Base-by-base conservation (phyloP, 2,888 invertebrate genomes). In the Linnaemya tessellans region DNA sequence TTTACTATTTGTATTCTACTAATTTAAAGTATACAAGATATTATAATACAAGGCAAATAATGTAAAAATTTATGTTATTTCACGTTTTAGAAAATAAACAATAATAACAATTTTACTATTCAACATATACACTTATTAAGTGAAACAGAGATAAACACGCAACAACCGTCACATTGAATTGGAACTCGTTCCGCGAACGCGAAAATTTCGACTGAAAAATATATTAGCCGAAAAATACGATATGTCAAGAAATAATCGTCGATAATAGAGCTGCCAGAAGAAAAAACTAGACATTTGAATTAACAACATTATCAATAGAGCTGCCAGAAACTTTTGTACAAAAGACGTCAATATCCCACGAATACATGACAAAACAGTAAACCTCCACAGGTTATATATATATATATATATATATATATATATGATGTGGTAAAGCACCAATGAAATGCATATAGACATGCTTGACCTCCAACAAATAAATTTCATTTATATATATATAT, bases 131-230 rank as follows among this genome's bases (percentile, higher is more conserved):
- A 74, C 68, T 54, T 71, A n/a, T 56, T 83, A 71, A 78, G 78
- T 67, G 62, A 43, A 20, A 9, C 15, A 54, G 10, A 43, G 1
- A 25, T 51, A 58, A 58, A 30, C n/a, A 41, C 38, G 30, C 0
- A 20, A 18, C 49, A 3, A 49, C 58, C 22, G n/a, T 11, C 8
- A 18, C 0, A 15, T 1, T 0, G 46, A 20, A 80, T 0, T 62
- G 46, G 60, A 79, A 84, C 80, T 35, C 51, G 64, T 75, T 84
- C 75, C 65, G 70, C 43, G 51, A 73, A 84, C 80, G 74, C 84
- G 64, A 75, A 75, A 64, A 80, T 80, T 65, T 80, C 64, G 64
- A 83, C 78, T 83, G 70, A 73, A 56, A 35, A 64, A 35, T 20
- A 60, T 67, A 58, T 67, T 67, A 20, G 38, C 41, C 73, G 49